Percentiles rank a stretch among this genome's conserved stretches.
phyloP scores from a whole-genome alignment of 1,140 invertebrate species.

The Hesperophylax magnus region DNA sequence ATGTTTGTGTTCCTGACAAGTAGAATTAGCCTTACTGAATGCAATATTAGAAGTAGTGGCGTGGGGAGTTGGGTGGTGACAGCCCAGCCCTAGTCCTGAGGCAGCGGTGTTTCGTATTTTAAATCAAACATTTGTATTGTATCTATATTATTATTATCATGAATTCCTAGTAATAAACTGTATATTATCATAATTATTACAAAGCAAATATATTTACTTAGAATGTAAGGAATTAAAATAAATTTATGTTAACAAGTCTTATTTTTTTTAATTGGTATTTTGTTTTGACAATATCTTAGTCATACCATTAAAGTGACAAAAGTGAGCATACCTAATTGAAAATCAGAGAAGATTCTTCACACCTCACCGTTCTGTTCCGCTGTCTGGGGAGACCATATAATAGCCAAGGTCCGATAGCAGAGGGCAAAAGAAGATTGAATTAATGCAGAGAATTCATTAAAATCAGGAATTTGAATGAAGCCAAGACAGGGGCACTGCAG shows the following conservation, averaged over 20 bases:
- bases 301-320: background rate
- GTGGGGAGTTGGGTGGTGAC: background rate
- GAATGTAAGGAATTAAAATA: conserved; percentile 30
- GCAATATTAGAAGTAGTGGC: conserved; percentile 50
- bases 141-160: conserved; percentile 12
- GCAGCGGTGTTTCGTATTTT: conserved; percentile 3
- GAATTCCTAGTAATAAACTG: conserved; percentile 21
- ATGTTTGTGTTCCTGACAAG: conserved; percentile 39
- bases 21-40: conserved; percentile 52
- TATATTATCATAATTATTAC: conserved; percentile 40
- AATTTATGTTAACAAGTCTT: conserved; percentile 35
- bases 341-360: too few species aligned
- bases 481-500: too few species aligned
- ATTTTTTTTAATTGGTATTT: background rate
- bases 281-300: background rate
- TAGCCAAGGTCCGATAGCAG: too few species aligned
- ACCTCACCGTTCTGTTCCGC: too few species aligned
- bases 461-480: too few species aligned
- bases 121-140: conserved; percentile 12
- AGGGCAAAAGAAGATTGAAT: too few species aligned
- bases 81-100: background rate
- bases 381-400: too few species aligned
- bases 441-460: too few species aligned
- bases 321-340: background rate
- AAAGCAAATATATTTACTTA: conserved; percentile 31